Conservation (phyloP, 53 echinoderm and acorn worm species). For the Patiria pectinifera region DNA sequence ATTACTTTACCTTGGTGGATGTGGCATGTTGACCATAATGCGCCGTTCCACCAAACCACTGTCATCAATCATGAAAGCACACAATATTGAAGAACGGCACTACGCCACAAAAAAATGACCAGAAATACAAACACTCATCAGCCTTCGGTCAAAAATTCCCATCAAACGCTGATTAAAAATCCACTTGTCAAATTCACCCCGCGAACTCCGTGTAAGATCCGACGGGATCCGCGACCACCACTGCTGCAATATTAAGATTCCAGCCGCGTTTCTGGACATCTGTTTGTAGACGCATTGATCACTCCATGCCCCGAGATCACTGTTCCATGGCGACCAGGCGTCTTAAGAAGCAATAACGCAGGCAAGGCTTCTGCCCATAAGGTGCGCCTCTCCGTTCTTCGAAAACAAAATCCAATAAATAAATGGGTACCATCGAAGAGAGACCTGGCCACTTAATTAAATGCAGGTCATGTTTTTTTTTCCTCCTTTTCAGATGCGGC, state of each 20-base stretch:
- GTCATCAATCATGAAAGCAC: not conserved
- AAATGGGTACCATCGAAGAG: too few relatives aligned
- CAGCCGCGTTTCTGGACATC: not conserved
- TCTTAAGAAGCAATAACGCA: constrained; percentile 23
- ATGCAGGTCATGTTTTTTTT: not conserved
- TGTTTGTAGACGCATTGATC: not conserved
- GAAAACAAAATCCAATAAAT: constrained; percentile 17
- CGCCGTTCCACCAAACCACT: not conserved
- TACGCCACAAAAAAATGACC: not conserved
- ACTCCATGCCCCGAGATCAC: constrained; percentile 4
- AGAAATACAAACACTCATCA: not conserved
- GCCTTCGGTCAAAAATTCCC: not conserved
- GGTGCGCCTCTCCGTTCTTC: not conserved
- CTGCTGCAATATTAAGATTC: not conserved
- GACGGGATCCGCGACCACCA: not conserved
- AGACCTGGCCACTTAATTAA: constrained; percentile 13
- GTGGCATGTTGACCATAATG: not conserved
- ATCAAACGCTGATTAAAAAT: not conserved
- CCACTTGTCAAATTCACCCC: not conserved
- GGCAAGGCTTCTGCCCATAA: not conserved
- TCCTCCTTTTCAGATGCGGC: not conserved
- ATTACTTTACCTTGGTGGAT: not conserved
- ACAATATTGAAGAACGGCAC: not conserved
- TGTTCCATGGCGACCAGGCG: constrained; percentile 1
- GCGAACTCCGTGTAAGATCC: not conserved